A percentile compares a stretch with the other conserved stretches of the same genome.
phyloP scores from a whole-genome alignment of 2,888 invertebrate species.

The Ectropis crepuscularia region DNA sequence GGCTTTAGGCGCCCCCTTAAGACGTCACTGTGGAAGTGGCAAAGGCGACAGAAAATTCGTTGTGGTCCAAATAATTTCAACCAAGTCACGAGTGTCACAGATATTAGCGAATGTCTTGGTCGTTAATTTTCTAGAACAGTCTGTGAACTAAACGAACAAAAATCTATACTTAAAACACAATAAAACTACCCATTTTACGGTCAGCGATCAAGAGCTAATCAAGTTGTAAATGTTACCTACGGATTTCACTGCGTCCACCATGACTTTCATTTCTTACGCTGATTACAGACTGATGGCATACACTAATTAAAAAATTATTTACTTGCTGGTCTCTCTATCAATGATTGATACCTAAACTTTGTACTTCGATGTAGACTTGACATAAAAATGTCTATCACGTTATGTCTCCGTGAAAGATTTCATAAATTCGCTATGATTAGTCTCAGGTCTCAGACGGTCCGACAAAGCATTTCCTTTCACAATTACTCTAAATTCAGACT shows the following conservation, averaged over 20 bases:
- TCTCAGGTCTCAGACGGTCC: not conserved
- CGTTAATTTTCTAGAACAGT: not conserved
- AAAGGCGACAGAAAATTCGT: too few relatives aligned
- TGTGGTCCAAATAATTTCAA: too few relatives aligned
- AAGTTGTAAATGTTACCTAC: conserved; percentile 5
- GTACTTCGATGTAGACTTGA: not conserved
- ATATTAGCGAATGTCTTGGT: not conserved
- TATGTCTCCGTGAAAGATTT: not conserved
- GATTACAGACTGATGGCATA: too few relatives aligned
- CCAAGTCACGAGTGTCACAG: not conserved
- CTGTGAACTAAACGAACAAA: not conserved
- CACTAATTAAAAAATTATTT: too few relatives aligned
- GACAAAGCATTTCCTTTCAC: conserved; percentile 14
- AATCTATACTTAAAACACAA: not conserved
- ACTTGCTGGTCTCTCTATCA: not conserved
- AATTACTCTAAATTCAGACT: conserved; percentile 4
- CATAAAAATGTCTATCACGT: not conserved
- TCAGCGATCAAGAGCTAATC: conserved; percentile 5
- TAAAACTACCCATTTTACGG: conserved; percentile 3
- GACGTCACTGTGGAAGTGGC: too few relatives aligned
- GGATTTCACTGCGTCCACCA: not conserved
- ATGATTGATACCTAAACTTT: not conserved
- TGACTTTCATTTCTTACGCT: not conserved
- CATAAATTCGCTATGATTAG: not conserved
- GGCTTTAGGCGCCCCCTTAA: too few relatives aligned